These are phyloP conservation scores for Panthera tigris DNA, from an alignment of 2,113 vertebrate species.

Conservation along the genomic window DNA sequence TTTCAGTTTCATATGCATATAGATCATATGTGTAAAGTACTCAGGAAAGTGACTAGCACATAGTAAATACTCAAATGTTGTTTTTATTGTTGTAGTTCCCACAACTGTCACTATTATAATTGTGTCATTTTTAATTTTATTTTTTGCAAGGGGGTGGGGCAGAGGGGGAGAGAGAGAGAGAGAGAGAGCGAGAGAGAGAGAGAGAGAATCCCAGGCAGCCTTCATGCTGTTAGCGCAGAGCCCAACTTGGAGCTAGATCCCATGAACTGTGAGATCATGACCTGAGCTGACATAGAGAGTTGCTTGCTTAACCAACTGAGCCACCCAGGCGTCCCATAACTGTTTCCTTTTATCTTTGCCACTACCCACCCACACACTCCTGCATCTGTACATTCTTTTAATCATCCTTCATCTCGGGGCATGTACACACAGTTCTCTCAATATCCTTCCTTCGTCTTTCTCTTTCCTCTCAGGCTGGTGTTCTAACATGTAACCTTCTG, in stretches of 20 bases:
- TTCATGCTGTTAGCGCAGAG: too few species aligned
- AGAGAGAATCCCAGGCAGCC: too few species aligned
- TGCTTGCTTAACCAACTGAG: too few species aligned
- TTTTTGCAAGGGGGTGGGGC: too few species aligned
- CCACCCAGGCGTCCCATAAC: too few species aligned
- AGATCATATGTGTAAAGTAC: not conserved
- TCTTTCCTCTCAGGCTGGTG: not conserved
- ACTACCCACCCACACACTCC: not conserved
- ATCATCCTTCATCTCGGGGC: too few species aligned
- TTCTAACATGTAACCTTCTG: not conserved
- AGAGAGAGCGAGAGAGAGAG: too few species aligned
- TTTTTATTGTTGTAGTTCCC: not conserved
- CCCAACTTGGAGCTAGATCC: too few species aligned
- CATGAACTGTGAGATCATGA: too few species aligned
- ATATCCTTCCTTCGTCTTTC: not conserved
- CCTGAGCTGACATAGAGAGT: too few species aligned
- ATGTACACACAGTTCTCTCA: not conserved
- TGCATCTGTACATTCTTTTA: accelerated
- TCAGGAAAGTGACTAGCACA: not conserved
- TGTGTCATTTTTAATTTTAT: not conserved
- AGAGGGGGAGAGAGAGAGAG: too few species aligned
- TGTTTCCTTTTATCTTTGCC: not conserved
- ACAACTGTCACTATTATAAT: not conserved
- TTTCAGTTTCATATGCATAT: not conserved
- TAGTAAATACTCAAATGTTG: not conserved